Evolutionary conservation across 2,888 invertebrate species (phyloP), one percentile per base, ranked within the genome.

Genomic region (Andrena dorsata): DNA sequence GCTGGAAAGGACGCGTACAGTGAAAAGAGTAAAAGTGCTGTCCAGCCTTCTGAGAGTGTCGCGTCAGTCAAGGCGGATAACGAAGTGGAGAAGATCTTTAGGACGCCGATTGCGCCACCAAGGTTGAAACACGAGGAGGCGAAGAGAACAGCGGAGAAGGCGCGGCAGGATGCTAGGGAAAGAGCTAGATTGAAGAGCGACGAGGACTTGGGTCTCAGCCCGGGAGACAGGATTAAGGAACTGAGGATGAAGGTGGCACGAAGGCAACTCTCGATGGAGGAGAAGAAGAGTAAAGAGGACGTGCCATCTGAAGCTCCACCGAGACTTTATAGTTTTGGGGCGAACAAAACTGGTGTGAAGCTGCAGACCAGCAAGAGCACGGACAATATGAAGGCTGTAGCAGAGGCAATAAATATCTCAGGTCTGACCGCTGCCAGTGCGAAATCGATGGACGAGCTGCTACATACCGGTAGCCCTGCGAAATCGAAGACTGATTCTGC

Each of bases 121-220:
- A 93, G 95, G 76, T 87, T 92, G 8, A 95, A 94, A 85, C 93
- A 94, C 83, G 94, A 95, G 63, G 94, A 95, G 82, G 92, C 94
- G 1, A 93, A 93, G 78, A 92, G 92, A 76, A 95, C 95, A 0
- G 92, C 95, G 28, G 95, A 96, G 88, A 95, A 96, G 91, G 94
- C 96, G 65, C 95, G 96, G 80, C 95, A 95, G 82, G 95, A 96
- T 83, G 95, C 96, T 0, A 94, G 97, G 74, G 96, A 96, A 26
- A 94, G 96, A 66, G 96, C 96, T 8, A 95, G 96, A 64, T 93
- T 96, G 30, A 96, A 96, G 92, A 96, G 96, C 76, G 97, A 97
- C 91, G 96, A 96, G 84, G 97, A 97, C 90, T 93, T 97, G 30
- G 96, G 97, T 1, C 94, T 96, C n/a, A 96, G 96, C 92, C 96